Percentiles rank a stretch among this genome's conserved stretches.
Evolutionary conservation across 2,113 vertebrate species (phyloP).

Genomic region (Procavia capensis): DNA sequence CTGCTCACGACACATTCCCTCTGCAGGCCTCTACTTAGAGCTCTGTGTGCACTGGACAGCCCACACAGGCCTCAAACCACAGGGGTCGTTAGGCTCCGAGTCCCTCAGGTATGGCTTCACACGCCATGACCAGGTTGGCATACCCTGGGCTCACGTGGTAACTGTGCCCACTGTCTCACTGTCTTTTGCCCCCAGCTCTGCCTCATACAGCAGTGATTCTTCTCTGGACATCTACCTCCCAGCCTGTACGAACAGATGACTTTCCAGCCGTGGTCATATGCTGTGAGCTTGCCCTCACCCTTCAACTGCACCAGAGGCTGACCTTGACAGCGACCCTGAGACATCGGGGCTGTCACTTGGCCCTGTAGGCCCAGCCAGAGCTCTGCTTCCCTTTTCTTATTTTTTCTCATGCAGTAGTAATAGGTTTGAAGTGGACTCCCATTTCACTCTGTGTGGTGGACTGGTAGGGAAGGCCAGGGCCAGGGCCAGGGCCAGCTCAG

Average conservation of each 20-base stretch:
- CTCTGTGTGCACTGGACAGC: neutral
- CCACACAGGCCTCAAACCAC: too few relatives aligned
- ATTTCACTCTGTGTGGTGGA: neutral
- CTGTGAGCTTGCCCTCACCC: neutral
- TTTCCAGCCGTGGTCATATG: neutral
- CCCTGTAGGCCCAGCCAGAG: neutral
- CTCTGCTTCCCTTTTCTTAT: neutral
- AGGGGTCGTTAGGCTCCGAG: too few relatives aligned
- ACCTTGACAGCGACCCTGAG: neutral
- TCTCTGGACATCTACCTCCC: neutral
- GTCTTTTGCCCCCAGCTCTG: neutral
- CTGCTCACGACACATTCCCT: neutral
- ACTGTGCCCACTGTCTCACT: accelerated
- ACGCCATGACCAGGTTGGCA: accelerated
- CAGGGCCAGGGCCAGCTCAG: neutral
- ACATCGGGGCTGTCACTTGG: neutral
- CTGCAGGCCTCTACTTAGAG: neutral
- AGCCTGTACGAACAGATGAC: neutral
- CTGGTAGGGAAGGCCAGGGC: neutral
- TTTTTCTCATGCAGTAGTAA: neutral
- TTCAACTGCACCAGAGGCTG: neutral
- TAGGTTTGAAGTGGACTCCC: neutral
- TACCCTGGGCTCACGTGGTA: neutral
- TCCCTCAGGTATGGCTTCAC: neutral
- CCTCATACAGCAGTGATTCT: neutral